Base-by-base conservation (phyloP, 2,888 invertebrate genomes). In the Tiliacea aurago region DNA sequence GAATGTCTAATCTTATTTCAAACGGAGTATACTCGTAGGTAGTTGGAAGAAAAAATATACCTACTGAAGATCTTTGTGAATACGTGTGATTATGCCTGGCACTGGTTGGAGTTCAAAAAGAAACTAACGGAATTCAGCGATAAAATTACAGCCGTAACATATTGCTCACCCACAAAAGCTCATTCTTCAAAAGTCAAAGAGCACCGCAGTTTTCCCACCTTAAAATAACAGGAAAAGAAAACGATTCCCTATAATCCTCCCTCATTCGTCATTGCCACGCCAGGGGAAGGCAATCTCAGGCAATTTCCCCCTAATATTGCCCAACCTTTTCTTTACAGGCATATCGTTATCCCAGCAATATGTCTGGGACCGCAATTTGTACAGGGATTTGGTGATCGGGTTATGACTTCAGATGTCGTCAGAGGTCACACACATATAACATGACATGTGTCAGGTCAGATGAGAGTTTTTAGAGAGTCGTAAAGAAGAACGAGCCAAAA, bases 341-440 rank as follows among this genome's bases (percentile, higher is more conserved):
- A 66, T 72, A 73, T 81, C 85, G 76, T 79, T 84, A 84, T 84
- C 76, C 72, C 63, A 55, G 71, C 76, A 70, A 86, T 81, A 81
- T 84, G 82, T 72, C 20, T 55, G 61, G 28, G 51, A 63, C 81
- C 76, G 72, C 84, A 70, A 86, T 84, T 86, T 84, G 67, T 76
- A 56, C 68, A 64, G 72, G 55, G 84, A 78, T 79, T 68, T 58
- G 53, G 76, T 66, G 87, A 86, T 76, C 67, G 63, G 65, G 74
- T 75, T 82, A 84, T 84, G 85, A 81, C 76, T 73, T 74, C 63
- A 66, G 47, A 67, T 55, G 53, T 74, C 75, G 70, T 76, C 65
- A 63, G 71, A 58, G 72, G 81, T 78, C 83, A 47, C 58, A 53
- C 33, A 55, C 47, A 53, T 47, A 49, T 56, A 56, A 58, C 71